Conservation (phyloP, 2,113 vertebrate genomes). For the Rhynchomys soricoides region DNA sequence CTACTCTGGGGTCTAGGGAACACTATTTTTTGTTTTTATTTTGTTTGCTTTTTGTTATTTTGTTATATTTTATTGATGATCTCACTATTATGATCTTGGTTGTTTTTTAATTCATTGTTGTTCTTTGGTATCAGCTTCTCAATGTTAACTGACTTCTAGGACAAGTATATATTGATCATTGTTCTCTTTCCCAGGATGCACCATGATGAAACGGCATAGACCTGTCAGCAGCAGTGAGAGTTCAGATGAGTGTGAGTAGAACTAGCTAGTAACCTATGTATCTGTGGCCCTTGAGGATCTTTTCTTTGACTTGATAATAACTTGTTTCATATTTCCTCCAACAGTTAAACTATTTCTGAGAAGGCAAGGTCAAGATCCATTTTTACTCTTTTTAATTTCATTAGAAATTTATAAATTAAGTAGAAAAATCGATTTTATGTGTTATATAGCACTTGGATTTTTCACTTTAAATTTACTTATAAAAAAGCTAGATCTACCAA, state of each 20-base stretch:
- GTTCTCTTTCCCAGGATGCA: conserved; percentile 90
- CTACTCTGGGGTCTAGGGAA: conserved; percentile 30
- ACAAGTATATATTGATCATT: conserved; percentile 71
- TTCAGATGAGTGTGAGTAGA: conserved; percentile 97
- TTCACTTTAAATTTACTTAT: conserved; percentile 40
- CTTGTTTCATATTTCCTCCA: conserved; percentile 61
- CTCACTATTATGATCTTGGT: background rate
- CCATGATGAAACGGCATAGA: conserved; percentile 98
- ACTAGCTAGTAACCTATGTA: conserved; percentile 73
- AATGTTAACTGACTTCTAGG: conserved; percentile 62
- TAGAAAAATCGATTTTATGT: conserved; percentile 54
- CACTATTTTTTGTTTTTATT: background rate
- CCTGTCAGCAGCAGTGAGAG: conserved; percentile 97
- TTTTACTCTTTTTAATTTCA: conserved; percentile 66
- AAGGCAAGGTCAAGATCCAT: conserved; percentile 11
- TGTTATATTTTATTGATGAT: background rate
- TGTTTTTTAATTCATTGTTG: background rate
- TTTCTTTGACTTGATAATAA: conserved; percentile 78
- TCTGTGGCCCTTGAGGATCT: conserved; percentile 81
- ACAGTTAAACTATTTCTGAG: conserved; percentile 54
- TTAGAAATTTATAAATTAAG: conserved; percentile 40
- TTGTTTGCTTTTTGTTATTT: background rate
- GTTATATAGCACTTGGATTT: conserved; percentile 50
- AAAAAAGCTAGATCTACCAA: conserved; percentile 57
- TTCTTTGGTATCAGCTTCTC: background rate